A percentile compares a stretch with the other conserved stretches of the same genome.
phyloP scores from a whole-genome alignment of 2,797 vertebrate genomes.

The Darevskia mixta region DNA sequence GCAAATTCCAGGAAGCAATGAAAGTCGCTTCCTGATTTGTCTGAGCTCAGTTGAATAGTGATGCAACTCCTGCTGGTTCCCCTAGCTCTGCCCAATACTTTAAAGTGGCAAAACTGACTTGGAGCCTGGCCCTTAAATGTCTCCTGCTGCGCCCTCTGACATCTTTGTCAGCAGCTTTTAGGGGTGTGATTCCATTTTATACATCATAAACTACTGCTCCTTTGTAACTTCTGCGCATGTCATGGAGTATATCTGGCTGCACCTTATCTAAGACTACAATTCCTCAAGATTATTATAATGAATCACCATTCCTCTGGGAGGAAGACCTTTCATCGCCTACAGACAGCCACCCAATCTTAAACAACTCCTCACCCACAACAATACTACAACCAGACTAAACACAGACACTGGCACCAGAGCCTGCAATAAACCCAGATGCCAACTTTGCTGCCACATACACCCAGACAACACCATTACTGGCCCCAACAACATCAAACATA shows the following conservation, averaged over 20 bases:
- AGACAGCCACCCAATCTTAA: too few species aligned
- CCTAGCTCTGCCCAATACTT: not conserved
- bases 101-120: not conserved
- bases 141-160: not conserved
- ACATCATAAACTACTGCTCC: not conserved
- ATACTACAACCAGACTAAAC: too few species aligned
- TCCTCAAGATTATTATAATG: not conserved
- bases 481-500: too few species aligned
- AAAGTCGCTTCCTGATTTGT: not conserved
- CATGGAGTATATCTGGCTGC: not conserved
- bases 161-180: not conserved
- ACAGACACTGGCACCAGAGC: too few species aligned
- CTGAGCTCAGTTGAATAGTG: not conserved
- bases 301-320: too few species aligned
- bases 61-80: too few species aligned
- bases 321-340: too few species aligned
- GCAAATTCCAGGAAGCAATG: not conserved
- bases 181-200: not conserved
- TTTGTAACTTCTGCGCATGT: not conserved
- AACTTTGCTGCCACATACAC: too few species aligned
- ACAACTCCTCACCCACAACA: too few species aligned
- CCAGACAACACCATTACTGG: too few species aligned
- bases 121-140: not conserved
- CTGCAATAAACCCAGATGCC: too few species aligned
- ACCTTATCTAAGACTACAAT: not conserved